Base-by-base conservation (phyloP, 1,140 invertebrate genomes). In the Latrodectus geometricus region DNA sequence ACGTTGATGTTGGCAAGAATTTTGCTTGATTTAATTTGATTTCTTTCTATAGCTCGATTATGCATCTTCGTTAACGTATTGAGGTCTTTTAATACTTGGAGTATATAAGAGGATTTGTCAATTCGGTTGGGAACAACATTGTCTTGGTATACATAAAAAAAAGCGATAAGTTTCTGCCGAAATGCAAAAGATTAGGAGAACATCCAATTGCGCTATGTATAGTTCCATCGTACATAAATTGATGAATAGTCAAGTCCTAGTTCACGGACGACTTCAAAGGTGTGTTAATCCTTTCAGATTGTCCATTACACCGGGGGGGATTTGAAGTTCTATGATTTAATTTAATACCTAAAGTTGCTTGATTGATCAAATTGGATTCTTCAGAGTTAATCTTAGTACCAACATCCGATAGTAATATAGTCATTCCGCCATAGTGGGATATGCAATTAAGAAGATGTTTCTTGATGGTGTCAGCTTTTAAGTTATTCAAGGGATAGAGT, bases 371-470 rank as follows among this genome's bases (percentile, higher is more conserved):
- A 0, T 35, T 2, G 14, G 49, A 74, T 35, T 54, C 21, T n/a
- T 74, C 72, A 17, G 72, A 35, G 4, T 15, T 74, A 21, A 74
- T 54, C 12, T 74, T 8, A 74, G 72, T 74, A 35, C 72, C 72
- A 2, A 74, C 4, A 21, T 74, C 48, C 12, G 72, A 14, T 2
- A 74, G 35, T 2, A 74, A 8, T 1, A 48, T 11, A 8, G 23
- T 4, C 15, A 21, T 15, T 17, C 72, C 7, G 14, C 72, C 35
- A 74, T 49, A 15, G 11, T n/a, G 72, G n/a, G 35, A 49, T 8
- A 50, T 49, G 11, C 49, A 74, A 49, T 35, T 74, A 74, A 48
- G 12, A 48, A 74, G n/a, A 7, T 35, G 12, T 49, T 50, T 35
- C 12, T 4, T 12, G 35, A 74, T 8, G 8, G 4, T 49, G 11